Base-by-base conservation (phyloP, 2,797 vertebrate genomes). In the Acropternis orthonyx region DNA sequence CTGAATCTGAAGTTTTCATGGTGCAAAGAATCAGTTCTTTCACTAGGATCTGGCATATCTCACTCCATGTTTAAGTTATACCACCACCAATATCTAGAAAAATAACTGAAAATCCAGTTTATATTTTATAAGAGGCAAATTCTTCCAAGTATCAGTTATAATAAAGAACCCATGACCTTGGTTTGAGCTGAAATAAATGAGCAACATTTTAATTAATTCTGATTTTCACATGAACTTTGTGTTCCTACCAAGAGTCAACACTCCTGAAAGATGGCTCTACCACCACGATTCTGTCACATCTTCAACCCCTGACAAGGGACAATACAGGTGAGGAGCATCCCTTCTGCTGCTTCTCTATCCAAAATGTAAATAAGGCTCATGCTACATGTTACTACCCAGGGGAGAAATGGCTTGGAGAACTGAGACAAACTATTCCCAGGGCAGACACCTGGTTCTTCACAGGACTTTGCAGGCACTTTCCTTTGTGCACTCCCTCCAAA, bases 41-140 rank as follows among this genome's bases (percentile, higher is more conserved):
- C 88, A 81, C 37, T 46, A 43, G 24, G 20, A 59, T 54, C 36
- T 79, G 34, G 22, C 49, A 6, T 18, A 43, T 32, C 62, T 83
- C 36, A 41, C n/a, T 48, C 54, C 21, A 34, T 32, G 18, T 19
- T 81, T 21, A 84, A 81, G 77, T 94, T 95, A 95, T 77, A 82
- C 32, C 80, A 95, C 94, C 94, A 96, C 28, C 96, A 94, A 23
- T n/a, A 61, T 76, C 73, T 54, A 67, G 27, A 94, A 92, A 75
- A 92, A 28, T 3, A 78, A 85, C 26, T 88, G 80, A 76, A 96
- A 90, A 88, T 65, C 14, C 88, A 92, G 52, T 65, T 92, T 39
- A 32, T 49, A 51, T 6, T 76, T 90, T 51, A 0, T 62, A 90
- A 92, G 92, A 96, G 92, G 85, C 83, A 89, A 79, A 83, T 95